Evolutionary conservation across 2,797 vertebrate genomes (phyloP).

Genomic region (Pangasius djambal): DNA sequence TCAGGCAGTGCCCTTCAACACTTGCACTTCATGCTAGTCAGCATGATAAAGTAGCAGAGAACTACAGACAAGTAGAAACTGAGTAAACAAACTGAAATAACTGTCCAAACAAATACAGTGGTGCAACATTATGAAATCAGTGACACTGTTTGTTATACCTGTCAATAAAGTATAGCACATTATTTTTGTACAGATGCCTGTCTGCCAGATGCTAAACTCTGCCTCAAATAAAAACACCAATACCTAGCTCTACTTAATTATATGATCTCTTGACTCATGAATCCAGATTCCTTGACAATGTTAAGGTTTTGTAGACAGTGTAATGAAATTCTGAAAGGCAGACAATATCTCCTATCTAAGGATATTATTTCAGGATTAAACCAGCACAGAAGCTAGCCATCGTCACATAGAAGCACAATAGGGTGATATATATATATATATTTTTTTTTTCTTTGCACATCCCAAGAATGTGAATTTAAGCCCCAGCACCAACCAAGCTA

Average conservation of each 20-base stretch:
- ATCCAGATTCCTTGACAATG: background rate
- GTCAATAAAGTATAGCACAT: constrained; percentile 13
- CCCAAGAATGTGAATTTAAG: background rate
- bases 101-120: constrained; percentile 29
- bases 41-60: constrained; percentile 9
- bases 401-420: background rate
- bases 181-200: background rate
- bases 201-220: constrained; percentile 1
- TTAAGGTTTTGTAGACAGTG: background rate
- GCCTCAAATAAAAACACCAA: background rate
- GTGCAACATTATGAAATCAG: constrained; percentile 31
- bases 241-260: background rate
- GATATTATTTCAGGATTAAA: background rate
- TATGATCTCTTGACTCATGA: background rate
- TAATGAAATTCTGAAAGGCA: background rate
- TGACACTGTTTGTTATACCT: background rate
- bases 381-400: background rate
- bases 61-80: background rate
- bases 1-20: constrained; percentile 23
- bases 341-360: background rate
- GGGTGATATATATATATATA: background rate
- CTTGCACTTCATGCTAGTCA: constrained; percentile 22
- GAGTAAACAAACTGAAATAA: constrained; percentile 22
- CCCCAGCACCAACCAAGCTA: background rate
- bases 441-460: background rate